Conservation (phyloP, 2,888 invertebrate species). For the Crossocerus cetratus region DNA sequence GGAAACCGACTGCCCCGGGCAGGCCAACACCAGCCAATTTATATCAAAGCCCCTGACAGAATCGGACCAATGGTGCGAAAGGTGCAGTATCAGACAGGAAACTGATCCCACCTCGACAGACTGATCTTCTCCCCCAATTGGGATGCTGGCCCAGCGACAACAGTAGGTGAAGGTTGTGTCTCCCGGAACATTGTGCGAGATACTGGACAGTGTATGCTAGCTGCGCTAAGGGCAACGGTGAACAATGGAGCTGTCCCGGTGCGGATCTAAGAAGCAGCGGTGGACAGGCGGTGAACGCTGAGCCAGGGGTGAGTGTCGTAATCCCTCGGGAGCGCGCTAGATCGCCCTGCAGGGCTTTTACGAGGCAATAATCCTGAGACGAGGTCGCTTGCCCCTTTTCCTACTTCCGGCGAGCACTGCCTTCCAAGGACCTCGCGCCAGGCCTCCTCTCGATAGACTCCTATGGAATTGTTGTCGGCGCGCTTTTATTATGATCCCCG, state of each 20-base stretch:
- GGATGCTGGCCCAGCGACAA: too few relatives aligned
- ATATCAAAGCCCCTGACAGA: too few relatives aligned
- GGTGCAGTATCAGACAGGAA: too few relatives aligned
- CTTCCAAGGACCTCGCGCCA: neutral
- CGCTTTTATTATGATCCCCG: neutral
- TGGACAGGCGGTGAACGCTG: conserved; percentile 8
- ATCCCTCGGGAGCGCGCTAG: conserved; percentile 11
- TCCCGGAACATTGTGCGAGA: neutral
- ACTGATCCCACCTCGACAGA: too few relatives aligned
- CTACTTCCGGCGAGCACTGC: conserved; percentile 23
- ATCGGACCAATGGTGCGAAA: too few relatives aligned
- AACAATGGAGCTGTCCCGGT: conserved; percentile 11
- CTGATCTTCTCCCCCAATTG: too few relatives aligned
- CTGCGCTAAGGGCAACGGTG: neutral
- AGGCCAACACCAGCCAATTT: too few relatives aligned
- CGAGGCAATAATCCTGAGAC: conserved; percentile 44
- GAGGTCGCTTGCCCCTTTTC: conserved; percentile 9
- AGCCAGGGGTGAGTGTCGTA: conserved; percentile 36
- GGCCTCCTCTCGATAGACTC: neutral
- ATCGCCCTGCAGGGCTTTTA: conserved; percentile 28
- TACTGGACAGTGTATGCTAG: conserved; percentile 3
- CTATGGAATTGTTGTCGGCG: neutral
- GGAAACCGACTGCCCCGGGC: too few relatives aligned
- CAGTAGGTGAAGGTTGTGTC: too few relatives aligned
- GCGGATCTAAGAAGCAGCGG: neutral